Percentiles rank a stretch among this genome's conserved stretches.
phyloP scores from a whole-genome alignment of 2,888 invertebrate species.

The Lymantria monacha region DNA sequence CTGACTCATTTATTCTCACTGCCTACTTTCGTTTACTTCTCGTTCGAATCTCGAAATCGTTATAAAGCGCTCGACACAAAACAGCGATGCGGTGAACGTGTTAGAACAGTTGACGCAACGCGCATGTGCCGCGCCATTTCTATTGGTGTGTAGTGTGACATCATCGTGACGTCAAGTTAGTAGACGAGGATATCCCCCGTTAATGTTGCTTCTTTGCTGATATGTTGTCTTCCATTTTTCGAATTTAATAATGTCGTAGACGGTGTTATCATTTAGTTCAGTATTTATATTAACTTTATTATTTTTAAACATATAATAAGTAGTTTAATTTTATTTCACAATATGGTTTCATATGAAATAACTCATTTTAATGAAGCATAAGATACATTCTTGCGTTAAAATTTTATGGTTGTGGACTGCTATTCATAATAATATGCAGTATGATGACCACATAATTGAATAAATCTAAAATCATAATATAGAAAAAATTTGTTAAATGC shows the following conservation, averaged over 20 bases:
- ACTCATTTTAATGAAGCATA: no score
- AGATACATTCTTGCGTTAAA: no score
- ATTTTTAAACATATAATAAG: background rate
- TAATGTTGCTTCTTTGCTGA: constrained; percentile 27
- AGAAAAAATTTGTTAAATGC: no score
- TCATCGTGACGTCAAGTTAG: constrained; percentile 74
- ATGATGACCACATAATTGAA: no score
- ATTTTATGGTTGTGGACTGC: no score
- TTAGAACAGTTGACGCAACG: constrained; percentile 57
- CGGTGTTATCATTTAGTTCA: no score
- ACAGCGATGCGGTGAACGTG: constrained; percentile 51
- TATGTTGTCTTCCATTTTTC: constrained; percentile 12
- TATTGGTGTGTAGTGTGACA: constrained; percentile 74
- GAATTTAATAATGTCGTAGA: no score
- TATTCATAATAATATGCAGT: no score
- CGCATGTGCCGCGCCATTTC: constrained; percentile 74
- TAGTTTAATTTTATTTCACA: no score
- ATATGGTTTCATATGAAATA: no score
- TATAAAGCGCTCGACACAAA: constrained; percentile 41
- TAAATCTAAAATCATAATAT: no score
- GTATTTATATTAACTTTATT: no score
- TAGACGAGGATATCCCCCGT: constrained; percentile 75
- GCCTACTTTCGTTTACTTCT: background rate
- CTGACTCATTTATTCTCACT: background rate
- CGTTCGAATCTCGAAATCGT: constrained; percentile 17